Evolutionary conservation across 37 sponge, comb jelly and placozoan genomes (phyloP).

Genomic region (Diacarnus erythraeanus): DNA sequence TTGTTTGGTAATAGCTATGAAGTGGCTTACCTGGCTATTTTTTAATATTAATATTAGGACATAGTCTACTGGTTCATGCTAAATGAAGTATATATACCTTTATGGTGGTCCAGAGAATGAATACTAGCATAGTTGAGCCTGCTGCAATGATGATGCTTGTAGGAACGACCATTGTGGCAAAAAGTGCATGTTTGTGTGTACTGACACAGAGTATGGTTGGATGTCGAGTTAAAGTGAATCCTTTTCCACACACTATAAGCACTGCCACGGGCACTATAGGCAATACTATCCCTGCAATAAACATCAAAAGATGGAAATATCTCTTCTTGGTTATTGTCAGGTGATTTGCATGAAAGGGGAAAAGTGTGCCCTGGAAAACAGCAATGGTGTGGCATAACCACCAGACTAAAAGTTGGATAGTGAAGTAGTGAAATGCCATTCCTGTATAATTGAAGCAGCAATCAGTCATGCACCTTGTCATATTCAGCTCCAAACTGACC

Average conservation of each 20-base stretch:
- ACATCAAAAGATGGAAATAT: constrained; percentile 2
- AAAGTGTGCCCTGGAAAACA: constrained; percentile 17
- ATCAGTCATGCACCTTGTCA: no score
- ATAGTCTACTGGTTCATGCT: no score
- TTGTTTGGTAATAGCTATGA: no score
- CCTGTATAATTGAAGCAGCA: constrained; percentile 15
- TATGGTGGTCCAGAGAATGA: constrained; percentile 16
- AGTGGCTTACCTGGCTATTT: no score
- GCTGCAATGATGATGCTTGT: constrained; percentile 14
- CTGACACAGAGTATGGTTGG: constrained; percentile 38
- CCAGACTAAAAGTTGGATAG: constrained; percentile 14
- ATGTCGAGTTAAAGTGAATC: constrained; percentile 6
- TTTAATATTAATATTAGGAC: no score
- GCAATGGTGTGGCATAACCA: constrained; percentile 33
- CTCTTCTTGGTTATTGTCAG: not conserved
- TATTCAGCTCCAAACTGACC: not conserved
- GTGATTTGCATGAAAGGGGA: constrained; percentile 21
- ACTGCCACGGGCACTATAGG: constrained; percentile 10
- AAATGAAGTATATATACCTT: no score
- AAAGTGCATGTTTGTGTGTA: not conserved
- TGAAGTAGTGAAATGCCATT: constrained; percentile 13
- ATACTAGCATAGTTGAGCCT: constrained; percentile 30
- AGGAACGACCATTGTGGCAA: constrained; percentile 18
- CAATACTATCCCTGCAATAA: constrained; percentile 12
- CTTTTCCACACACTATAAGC: not conserved